These are phyloP conservation scores for Philonicus albiceps DNA, from an alignment of 2,888 invertebrate species.

Conservation along the genomic window DNA sequence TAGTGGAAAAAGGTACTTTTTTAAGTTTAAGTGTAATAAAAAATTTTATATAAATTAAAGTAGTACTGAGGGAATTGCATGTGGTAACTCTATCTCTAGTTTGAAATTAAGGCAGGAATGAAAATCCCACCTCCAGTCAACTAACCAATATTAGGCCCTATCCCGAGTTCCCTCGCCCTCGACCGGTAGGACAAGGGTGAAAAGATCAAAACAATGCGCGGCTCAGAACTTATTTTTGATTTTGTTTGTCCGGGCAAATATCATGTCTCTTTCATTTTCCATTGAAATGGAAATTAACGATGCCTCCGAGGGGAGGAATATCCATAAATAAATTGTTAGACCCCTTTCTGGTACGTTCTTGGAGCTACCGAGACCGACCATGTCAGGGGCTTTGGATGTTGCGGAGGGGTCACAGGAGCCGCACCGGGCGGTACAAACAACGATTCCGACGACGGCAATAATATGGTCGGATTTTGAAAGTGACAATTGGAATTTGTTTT, in stretches of 20 bases:
- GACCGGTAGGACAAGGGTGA: not conserved
- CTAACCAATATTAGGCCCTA: not conserved
- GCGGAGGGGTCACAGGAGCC: not conserved
- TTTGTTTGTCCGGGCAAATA: constrained; percentile 25
- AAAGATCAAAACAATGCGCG: constrained; percentile 8
- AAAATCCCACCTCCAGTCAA: not conserved
- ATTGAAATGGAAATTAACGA: constrained; percentile 23
- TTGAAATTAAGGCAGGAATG: not conserved
- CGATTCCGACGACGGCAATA: not conserved
- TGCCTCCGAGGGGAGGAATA: not conserved
- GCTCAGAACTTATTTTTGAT: constrained; percentile 10
- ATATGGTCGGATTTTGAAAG: constrained; percentile 13
- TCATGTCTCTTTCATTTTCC: constrained; percentile 6
- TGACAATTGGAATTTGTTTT: constrained; percentile 5
- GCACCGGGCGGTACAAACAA: not conserved
- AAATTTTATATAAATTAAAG: no score
- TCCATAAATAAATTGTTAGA: constrained; percentile 4
- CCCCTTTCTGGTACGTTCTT: not conserved
- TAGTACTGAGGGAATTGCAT: no score
- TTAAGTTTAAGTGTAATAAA: no score
- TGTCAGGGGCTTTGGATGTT: not conserved
- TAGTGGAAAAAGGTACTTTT: no score
- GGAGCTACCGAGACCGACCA: not conserved
- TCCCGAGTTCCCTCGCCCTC: not conserved
- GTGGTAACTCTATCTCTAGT: not conserved